Evolutionary conservation across 2,888 invertebrate genomes (phyloP).

Genomic region (Tiliacea citrago): DNA sequence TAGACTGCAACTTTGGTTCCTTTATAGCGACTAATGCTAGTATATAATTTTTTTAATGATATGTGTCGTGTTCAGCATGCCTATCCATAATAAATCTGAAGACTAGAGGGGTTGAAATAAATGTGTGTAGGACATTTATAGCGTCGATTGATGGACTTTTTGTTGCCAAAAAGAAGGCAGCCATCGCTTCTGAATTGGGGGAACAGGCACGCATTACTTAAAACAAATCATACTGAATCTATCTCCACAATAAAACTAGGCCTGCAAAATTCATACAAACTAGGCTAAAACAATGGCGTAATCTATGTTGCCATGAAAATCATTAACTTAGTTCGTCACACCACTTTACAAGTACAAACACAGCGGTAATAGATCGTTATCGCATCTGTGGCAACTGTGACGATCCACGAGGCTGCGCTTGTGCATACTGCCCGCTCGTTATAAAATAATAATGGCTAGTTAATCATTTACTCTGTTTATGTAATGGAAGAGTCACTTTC

Average conservation of each 20-base stretch:
- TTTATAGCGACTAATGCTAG: not conserved
- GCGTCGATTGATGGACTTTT: not conserved
- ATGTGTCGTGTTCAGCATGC: not conserved
- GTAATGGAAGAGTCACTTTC: conserved; percentile 41
- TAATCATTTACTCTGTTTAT: conserved; percentile 31
- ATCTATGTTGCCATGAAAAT: conserved; percentile 13
- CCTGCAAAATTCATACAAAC: not conserved
- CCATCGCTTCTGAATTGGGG: not conserved
- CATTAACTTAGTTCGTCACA: conserved; percentile 53
- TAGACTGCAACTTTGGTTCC: not conserved
- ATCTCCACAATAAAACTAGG: not conserved
- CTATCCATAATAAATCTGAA: not conserved
- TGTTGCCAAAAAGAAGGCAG: no score
- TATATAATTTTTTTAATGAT: conserved; percentile 1
- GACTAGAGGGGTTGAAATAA: not conserved
- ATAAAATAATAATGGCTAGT: conserved; percentile 28
- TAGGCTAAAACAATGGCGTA: conserved; percentile 18
- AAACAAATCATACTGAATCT: not conserved
- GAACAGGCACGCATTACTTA: not conserved
- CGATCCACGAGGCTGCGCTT: conserved; percentile 39
- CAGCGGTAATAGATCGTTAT: conserved; percentile 51
- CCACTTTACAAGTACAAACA: conserved; percentile 42
- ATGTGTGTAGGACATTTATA: not conserved
- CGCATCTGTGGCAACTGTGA: conserved; percentile 55
- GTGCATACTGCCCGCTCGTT: conserved; percentile 33